Evolutionary conservation across 2,113 vertebrate genomes (phyloP).

Genomic region (Myrmecophaga tridactyla): DNA sequence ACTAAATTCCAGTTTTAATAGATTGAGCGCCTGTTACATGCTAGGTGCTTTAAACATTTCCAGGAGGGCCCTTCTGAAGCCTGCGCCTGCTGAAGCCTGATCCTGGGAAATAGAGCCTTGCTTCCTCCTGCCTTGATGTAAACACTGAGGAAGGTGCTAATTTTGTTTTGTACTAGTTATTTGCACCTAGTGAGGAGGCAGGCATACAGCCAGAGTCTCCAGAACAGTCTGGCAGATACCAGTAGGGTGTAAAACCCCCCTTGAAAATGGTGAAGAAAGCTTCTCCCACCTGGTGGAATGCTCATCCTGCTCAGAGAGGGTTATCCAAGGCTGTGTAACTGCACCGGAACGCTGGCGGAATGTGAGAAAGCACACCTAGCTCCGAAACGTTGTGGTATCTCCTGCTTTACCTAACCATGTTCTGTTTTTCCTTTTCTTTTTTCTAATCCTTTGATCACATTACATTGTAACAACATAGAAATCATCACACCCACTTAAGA

Average conservation of each 20-base stretch:
- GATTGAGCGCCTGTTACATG: background rate
- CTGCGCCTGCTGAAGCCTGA: constrained; percentile 2
- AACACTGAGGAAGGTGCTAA: constrained; percentile 41
- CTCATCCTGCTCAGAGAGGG: background rate
- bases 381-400: background rate
- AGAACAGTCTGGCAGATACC: background rate
- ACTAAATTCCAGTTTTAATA: background rate
- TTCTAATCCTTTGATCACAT: background rate
- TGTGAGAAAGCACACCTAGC: background rate
- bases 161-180: constrained; percentile 64
- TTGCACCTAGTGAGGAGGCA: constrained; percentile 55
- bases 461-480: background rate
- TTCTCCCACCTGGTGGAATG: background rate
- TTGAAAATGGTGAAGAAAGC: background rate
- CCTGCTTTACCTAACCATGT: background rate
- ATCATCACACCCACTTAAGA: background rate
- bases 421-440: background rate
- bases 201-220: constrained; percentile 28
- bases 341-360: too few species aligned
- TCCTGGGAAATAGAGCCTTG: background rate
- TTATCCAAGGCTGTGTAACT: background rate
- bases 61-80: background rate
- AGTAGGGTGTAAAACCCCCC: background rate
- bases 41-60: background rate
- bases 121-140: background rate